Conservation (phyloP, 2,888 invertebrate species). For the Phyto melanocephala region DNA sequence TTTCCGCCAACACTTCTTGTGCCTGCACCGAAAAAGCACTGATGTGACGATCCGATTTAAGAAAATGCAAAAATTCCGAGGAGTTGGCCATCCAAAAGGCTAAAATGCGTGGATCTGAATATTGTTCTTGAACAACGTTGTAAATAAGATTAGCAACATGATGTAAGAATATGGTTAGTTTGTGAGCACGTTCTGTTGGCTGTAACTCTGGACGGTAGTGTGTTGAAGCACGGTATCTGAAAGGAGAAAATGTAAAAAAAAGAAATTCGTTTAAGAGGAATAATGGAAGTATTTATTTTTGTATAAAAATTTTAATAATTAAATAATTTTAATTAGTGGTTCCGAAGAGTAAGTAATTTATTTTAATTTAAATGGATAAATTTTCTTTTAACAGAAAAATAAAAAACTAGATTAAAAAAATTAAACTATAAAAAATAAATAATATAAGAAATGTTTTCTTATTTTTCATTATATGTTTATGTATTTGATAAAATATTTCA, state of each 20-base stretch:
- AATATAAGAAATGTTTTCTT: no score
- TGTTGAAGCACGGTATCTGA: conserved; percentile 93
- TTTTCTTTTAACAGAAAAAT: no score
- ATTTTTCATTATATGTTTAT: no score
- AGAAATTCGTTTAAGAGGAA: no score
- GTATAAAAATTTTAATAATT: no score
- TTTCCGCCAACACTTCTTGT: conserved; percentile 94
- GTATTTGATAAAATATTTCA: no score
- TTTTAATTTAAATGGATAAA: no score
- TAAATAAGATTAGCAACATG: conserved; percentile 94
- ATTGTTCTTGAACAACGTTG: conserved; percentile 90
- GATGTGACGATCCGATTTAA: conserved; percentile 96
- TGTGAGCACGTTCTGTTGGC: conserved; percentile 94
- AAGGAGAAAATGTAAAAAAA: conserved; percentile 14
- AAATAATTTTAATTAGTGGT: no score
- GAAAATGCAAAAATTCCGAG: conserved; percentile 96
- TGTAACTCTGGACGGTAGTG: conserved; percentile 95
- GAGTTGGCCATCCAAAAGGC: conserved; percentile 99
- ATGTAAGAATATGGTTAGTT: conserved; percentile 92
- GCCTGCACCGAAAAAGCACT: conserved; percentile 94
- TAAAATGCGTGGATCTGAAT: conserved; percentile 90
- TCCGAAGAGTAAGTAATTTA: no score
- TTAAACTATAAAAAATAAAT: no score
- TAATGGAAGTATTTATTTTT: no score
- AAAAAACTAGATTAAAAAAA: no score